Evolutionary conservation across 2,797 vertebrate genomes (phyloP), one percentile per base, ranked within the genome.

Genomic region (Phoebastria nigripes): DNA sequence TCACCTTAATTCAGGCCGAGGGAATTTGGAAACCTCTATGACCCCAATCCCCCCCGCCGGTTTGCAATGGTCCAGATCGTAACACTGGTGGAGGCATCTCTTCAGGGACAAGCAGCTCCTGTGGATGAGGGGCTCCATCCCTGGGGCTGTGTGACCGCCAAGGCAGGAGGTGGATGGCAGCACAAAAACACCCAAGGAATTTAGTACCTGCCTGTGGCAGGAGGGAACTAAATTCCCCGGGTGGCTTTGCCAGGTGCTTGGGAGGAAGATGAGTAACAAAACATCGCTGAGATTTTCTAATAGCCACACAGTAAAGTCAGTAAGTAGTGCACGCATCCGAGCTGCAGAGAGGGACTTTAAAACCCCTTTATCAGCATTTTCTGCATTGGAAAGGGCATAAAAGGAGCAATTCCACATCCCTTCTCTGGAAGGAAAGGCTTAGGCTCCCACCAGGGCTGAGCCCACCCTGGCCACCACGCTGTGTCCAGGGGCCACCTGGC

Each of bases 81-180:
- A 37, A 37, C 37, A 37, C 37, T 37, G 97, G 80, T 95, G 98
- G 35, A 98, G 98, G 88, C 97, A 97, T 62, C 98, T 98, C 44
- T 97, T 97, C n/a, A 98, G 97, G 56, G 98, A 99, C 88, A 98
- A 98, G 95, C 98, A 98, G 55, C 98, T 99, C 87, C 66, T 98
- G 77, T 98, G 98, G 98, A 98, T 93, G 0, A 92, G 87, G 61
- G 51, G 17, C 65, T 44, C 35, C 1, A 1, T 11, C 42, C 41
- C 49, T 4, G 12, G 24, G 46, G 65, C 67, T 80, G 54, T n/a
- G 37, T 18, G 73, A 33, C 39, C 20, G 16, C 39, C 26, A 15
- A 56, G 55, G 51, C 62, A 73, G 61, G 17, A 55, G 52, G 26
- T 5, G n/a, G 49, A 74, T 1, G 6, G 54, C 56, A 61, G 33